Percentiles rank a stretch among this genome's conserved stretches.
phyloP scores from a whole-genome alignment of 2,113 vertebrate species.

The Garra rufa region DNA sequence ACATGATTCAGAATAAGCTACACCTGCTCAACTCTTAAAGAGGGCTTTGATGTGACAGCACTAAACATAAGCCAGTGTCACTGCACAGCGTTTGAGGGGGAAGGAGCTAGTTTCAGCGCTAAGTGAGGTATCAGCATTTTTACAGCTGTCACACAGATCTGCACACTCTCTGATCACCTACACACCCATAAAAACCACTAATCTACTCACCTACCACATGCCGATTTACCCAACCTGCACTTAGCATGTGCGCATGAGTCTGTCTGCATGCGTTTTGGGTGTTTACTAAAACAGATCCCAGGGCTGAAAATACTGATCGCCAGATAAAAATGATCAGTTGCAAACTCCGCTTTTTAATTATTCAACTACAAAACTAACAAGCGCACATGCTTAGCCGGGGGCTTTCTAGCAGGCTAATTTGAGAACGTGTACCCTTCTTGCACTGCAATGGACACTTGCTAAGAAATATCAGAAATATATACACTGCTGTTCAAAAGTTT shows the following conservation, averaged over 20 bases:
- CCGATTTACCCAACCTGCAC: not conserved
- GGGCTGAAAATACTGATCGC: not conserved
- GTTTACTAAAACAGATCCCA: not conserved
- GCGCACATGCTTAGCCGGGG: not conserved
- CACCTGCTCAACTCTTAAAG: slow-evolving; percentile 73
- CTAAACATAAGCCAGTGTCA: slow-evolving; percentile 65
- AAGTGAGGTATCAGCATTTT: slow-evolving; percentile 67
- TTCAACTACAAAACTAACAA: slow-evolving; percentile 12
- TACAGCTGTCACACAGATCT: slow-evolving; percentile 32
- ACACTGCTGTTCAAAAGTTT: too few relatives aligned
- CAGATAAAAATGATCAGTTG: not conserved
- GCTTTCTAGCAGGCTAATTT: slow-evolving; percentile 11
- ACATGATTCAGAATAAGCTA: slow-evolving; percentile 64
- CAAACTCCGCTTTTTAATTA: not conserved
- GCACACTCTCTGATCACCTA: slow-evolving; percentile 41
- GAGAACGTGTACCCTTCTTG: not conserved
- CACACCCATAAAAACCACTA: slow-evolving; percentile 34
- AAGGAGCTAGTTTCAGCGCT: slow-evolving; percentile 53
- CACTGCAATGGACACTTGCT: not conserved
- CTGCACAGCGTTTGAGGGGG: slow-evolving; percentile 54
- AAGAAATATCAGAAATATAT: not conserved
- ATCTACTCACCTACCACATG: slow-evolving; percentile 12
- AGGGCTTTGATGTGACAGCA: slow-evolving; percentile 72
- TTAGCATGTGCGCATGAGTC: not conserved
- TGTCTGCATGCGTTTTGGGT: not conserved